phyloP scores from a whole-genome alignment of 2,113 vertebrate genomes.

The Paedocypris sp. region DNA sequence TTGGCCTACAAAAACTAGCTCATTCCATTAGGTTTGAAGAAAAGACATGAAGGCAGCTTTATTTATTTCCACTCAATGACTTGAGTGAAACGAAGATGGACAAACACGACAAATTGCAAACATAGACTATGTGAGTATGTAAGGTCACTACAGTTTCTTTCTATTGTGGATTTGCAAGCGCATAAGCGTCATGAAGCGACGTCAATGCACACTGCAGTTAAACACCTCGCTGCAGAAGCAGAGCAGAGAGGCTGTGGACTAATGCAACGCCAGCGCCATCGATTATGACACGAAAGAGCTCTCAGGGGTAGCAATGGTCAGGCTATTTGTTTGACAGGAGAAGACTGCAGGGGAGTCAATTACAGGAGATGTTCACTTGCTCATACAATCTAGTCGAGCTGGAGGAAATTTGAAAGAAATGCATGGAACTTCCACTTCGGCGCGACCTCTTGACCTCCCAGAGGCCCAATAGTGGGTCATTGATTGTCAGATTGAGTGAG shows the following conservation, averaged over 20 bases:
- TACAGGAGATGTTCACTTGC: slow-evolving; percentile 38
- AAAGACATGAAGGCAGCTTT: too few relatives aligned
- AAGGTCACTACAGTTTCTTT: too few relatives aligned
- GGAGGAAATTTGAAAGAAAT: slow-evolving; percentile 33
- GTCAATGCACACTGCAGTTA: not conserved
- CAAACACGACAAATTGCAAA: too few relatives aligned
- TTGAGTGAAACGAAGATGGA: too few relatives aligned
- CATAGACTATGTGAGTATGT: too few relatives aligned
- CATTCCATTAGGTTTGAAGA: too few relatives aligned
- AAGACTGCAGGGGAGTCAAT: slow-evolving; percentile 51
- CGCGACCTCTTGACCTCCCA: slow-evolving; percentile 14
- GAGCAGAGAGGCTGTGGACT: slow-evolving; percentile 8
- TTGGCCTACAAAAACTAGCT: too few relatives aligned
- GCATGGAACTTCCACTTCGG: not conserved
- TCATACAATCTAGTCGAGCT: slow-evolving; percentile 34
- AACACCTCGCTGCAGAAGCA: not conserved
- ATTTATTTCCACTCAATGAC: too few relatives aligned
- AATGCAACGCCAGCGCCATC: slow-evolving; percentile 38
- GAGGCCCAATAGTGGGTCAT: not conserved
- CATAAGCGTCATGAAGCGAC: not conserved
- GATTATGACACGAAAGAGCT: slow-evolving; percentile 51
- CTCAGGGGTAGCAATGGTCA: slow-evolving; percentile 42
- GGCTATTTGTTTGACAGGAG: slow-evolving; percentile 53
- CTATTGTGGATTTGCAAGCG: not conserved
- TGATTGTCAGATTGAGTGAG: not conserved